Evolutionary conservation across 2,113 vertebrate genomes (phyloP), one percentile per base, ranked within the genome.

Genomic region (Psammodynastes pulverulentus): DNA sequence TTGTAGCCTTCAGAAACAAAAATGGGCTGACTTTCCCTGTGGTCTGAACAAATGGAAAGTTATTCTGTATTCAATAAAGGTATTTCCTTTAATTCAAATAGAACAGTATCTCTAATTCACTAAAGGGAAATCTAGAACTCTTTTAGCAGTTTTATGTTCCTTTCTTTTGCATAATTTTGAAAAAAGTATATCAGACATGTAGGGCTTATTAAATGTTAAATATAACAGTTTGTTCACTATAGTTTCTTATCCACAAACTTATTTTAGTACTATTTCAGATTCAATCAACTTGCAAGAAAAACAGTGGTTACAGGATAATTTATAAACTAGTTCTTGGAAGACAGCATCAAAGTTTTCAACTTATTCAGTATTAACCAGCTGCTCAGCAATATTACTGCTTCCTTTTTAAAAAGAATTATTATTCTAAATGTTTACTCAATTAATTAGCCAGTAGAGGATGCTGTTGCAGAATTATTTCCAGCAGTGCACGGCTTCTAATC

Each of bases 371-470:
- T 89, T 67, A 91, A 58, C 21, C 52, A 54, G 58, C 90, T 21
- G 84, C n/a, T 93, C 92, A 93, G 90, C 90, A 90, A 8, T 34
- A 89, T n/a, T 45, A 86, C 3, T 72, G 7, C 84, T 88, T 43
- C 15, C 10, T 29, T 51, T 84, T 6, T 39, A 26, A 87, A 9
- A 26, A 88, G 9, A 34, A 29, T 2, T 43, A 56, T 49, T 29
- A 15, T 58, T 1, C 92, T 62, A 86, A 94, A 90, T 87, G 34
- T 43, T 85, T 0, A 85, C 88, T 0, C 88, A 34, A 5, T 91
- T 3, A 34, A 43, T n/a, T 90, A 91, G 87, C 97, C 97, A 97
- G 96, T 92, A 97, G 96, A 97, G 97, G 96, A 97, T 95, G 97
- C 96, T 95, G 88, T 95, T 96, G 94, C 95, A 96, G 94, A 95